Base-by-base conservation (phyloP, 2,888 invertebrate species). In the Andrena trimmerana region DNA sequence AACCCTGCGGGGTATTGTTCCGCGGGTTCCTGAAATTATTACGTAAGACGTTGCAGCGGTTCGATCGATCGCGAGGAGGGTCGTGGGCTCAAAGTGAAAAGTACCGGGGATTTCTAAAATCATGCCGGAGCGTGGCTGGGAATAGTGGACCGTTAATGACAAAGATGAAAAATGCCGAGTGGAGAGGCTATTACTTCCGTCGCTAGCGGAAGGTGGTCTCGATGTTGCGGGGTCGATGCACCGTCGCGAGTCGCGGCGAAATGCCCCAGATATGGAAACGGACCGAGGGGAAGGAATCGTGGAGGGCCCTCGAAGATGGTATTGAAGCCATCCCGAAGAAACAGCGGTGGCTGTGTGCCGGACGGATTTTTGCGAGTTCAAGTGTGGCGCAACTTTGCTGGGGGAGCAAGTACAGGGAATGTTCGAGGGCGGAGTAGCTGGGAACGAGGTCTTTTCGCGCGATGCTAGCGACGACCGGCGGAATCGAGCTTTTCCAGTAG, bases 291-390 rank as follows among this genome's bases (percentile, higher is more conserved):
- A 83, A 78, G 80, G 71, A 76, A 59, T 71, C 52, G 60, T 48
- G 70, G 60, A 84, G 73, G 52, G 67, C 48, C 60, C 84, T 78
- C 76, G 72, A 76, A 66, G 59, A 50, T 59, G 60, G 75, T 68
- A 70, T 74, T 60, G 78, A 70, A 73, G 69, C 27, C 50, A 42
- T 67, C 31, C 33, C 72, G 65, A 54, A 65, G 81, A 57, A 72
- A 85, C 68, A 36, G 31, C 65, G 59, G 31, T 66, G 81, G 62
- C 50, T 50, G 75, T 67, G 70, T 20, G 31, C 74, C 24, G 73
- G 73, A 70, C 62, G 75, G 86, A 74, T 85, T 87, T 77, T 83
- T 57, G 74, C 67, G 57, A 66, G 78, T 76, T 75, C 75, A 24
- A 87, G 75, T 24, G 59, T 27, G 66, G 52, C 59, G 52, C n/a